phyloP scores from a whole-genome alignment of 2,888 invertebrate genomes.

The Trissolcus brochymenae region DNA sequence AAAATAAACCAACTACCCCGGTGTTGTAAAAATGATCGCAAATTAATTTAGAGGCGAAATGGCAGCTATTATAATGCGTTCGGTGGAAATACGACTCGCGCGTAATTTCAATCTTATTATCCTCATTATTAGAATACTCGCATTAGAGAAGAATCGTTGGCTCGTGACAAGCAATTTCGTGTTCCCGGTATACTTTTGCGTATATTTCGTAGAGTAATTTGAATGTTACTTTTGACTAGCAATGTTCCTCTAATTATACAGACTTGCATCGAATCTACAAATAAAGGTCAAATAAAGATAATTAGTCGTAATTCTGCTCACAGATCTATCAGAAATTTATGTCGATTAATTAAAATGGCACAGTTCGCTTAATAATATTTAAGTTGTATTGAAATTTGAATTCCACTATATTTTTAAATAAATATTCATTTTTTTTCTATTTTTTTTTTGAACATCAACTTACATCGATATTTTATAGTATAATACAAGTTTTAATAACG shows the following conservation, averaged over 20 bases:
- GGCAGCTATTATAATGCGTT: not conserved
- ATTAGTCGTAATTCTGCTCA: constrained; percentile 35
- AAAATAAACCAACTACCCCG: not conserved
- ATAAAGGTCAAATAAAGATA: constrained; percentile 30
- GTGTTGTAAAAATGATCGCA: not conserved
- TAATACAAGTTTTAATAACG: too few relatives aligned
- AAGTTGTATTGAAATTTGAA: too few relatives aligned
- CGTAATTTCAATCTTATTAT: constrained; percentile 11
- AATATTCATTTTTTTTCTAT: too few relatives aligned
- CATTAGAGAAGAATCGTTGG: constrained; percentile 28
- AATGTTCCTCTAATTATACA: constrained; percentile 41
- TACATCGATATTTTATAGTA: too few relatives aligned
- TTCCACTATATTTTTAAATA: too few relatives aligned
- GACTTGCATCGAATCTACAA: constrained; percentile 12
- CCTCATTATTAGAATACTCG: constrained; percentile 12
- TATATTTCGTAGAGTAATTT: constrained; percentile 38
- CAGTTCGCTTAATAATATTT: too few relatives aligned
- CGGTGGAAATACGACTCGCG: not conserved
- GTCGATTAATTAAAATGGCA: constrained; percentile 17
- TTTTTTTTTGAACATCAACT: too few relatives aligned
- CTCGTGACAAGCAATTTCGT: constrained; percentile 31
- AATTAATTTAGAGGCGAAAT: not conserved
- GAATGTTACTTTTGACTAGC: constrained; percentile 42
- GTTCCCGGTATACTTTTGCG: constrained; percentile 10
- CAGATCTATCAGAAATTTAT: constrained; percentile 20